Conservation (phyloP, 2,113 vertebrate species). For the Peromyscus polionotus region DNA sequence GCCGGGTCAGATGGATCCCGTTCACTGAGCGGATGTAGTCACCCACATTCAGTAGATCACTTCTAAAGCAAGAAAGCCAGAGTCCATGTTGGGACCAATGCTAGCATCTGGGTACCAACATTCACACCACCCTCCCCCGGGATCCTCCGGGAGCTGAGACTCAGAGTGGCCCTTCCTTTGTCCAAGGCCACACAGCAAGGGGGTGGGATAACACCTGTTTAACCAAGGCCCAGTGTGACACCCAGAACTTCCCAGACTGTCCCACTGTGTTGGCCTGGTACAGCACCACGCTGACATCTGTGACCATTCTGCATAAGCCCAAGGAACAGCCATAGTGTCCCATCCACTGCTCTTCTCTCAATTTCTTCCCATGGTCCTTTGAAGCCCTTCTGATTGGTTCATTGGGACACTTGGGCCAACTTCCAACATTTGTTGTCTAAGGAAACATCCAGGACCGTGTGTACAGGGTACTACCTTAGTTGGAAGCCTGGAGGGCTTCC, state of each 20-base stretch:
- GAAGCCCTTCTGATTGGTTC: background rate
- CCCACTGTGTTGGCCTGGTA: background rate
- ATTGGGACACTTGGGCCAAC: background rate
- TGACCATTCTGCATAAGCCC: background rate
- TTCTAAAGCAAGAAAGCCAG: constrained; percentile 86
- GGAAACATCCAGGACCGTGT: background rate
- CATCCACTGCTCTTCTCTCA: background rate
- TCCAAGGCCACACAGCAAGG: background rate
- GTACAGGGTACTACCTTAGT: background rate
- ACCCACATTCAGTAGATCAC: constrained; percentile 97
- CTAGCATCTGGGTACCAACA: rapidly evolving
- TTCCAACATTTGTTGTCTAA: background rate
- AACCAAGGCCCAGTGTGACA: background rate
- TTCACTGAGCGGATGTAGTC: constrained; percentile 99
- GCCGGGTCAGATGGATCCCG: constrained; percentile 96
- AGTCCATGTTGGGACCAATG: background rate
- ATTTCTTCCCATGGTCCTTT: background rate
- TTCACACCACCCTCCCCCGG: rapidly evolving
- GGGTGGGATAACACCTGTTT: rapidly evolving
- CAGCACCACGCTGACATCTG: background rate
- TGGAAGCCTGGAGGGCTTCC: background rate
- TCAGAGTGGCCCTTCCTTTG: background rate
- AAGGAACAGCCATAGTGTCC: rapidly evolving
- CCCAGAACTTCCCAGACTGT: background rate
- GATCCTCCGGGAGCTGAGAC: background rate